Evolutionary conservation across 2,888 invertebrate genomes (phyloP), one percentile per base, ranked within the genome.

Genomic region (Arctia plantaginis): DNA sequence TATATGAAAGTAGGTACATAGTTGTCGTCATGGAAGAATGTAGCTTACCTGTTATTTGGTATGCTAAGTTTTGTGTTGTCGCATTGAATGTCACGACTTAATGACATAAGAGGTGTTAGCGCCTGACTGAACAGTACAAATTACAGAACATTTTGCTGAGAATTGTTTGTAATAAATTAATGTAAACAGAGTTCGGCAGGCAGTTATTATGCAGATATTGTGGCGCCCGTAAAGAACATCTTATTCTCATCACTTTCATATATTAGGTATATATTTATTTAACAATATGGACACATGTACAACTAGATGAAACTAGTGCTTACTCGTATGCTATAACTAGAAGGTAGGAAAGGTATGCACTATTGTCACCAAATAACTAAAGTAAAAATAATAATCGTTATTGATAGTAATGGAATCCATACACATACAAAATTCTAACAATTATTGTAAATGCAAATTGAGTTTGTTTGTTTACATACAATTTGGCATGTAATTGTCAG

Each of bases 41-140:
- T 90, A 77, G 86, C 86, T 82, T 85, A 89, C 85, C 92, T 95
- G 89, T 94, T 90, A 95, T 94, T 94, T 94, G 93, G 85, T 94
- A 94, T 95, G 94, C 92, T 90, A 95, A 95, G 90, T 87, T 86
- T 77, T 84, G 85, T 85, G 85, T 86, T 88, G 87, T 85, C 80
- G 85, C 90, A 90, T 92, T 91, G 91, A 90, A 89, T 86, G 85
- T 84, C 87, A 86, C 86, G 88, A 84, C 87, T 85, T 93, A 94
- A 94, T 94, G 90, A 91, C 89, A 91, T 89, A 72, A 74, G 81
- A 80, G 68, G 80, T 75, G 82, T 80, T 79, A 85, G 85, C 85
- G 86, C 83, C 82, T 82, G 84, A 86, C 85, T 86, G 87, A 87
- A 86, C 89, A 86, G 82, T 82, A 89, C 91, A 91, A 93, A 94